Percentiles rank a stretch among this genome's conserved stretches.
Conservation (phyloP, 2,113 vertebrate species). For the Psittacara wagleri region DNA sequence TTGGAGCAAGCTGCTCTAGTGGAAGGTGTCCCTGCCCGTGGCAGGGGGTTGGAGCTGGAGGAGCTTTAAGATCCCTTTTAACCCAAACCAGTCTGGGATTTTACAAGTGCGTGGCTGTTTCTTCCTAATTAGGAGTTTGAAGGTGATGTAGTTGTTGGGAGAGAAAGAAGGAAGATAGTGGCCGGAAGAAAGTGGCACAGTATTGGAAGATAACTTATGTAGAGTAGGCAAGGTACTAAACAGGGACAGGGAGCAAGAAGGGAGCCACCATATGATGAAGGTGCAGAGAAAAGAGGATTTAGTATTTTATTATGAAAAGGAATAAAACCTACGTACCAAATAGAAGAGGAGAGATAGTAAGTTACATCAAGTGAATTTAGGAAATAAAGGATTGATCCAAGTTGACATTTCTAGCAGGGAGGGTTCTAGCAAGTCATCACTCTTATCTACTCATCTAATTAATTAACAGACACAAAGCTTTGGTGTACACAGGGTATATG, state of each 20-base stretch:
- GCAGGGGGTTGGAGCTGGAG: not conserved
- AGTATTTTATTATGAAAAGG: not conserved
- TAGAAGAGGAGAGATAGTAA: not conserved
- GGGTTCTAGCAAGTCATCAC: not conserved
- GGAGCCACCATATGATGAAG: not conserved
- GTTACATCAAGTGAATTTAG: not conserved
- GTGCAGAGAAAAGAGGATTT: not conserved
- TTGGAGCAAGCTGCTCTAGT: not conserved
- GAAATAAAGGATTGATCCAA: not conserved
- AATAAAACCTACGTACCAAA: not conserved
- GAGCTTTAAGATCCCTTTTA: not conserved
- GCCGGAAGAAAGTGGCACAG: not conserved
- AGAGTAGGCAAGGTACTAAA: not conserved
- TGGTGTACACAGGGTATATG: not conserved
- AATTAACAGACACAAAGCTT: conserved; percentile 4
- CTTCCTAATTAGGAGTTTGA: not conserved
- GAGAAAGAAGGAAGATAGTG: not conserved
- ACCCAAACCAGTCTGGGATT: not conserved
- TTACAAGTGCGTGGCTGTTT: not conserved
- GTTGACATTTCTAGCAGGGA: not conserved
- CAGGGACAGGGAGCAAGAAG: not conserved
- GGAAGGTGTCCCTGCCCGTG: too few species aligned
- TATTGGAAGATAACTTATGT: not conserved
- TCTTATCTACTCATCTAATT: not conserved
- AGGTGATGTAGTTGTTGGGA: not conserved